phyloP scores from a whole-genome alignment of 1,140 invertebrate genomes.

The Probaryconus sp. region DNA sequence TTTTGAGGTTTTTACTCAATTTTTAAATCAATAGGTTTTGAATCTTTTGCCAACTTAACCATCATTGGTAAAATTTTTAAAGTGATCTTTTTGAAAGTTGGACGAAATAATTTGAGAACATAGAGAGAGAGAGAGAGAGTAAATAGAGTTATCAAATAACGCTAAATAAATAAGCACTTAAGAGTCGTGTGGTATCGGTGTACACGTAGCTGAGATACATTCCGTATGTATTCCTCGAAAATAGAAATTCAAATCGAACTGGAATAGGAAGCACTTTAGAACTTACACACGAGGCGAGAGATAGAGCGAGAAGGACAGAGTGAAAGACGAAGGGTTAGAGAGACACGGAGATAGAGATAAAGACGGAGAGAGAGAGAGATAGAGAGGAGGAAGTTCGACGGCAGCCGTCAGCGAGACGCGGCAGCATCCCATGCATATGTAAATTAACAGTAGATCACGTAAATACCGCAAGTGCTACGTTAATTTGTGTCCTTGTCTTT shows the following conservation, averaged over 20 bases:
- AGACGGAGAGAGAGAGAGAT: conserved; percentile 8
- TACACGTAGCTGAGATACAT: conserved; percentile 13
- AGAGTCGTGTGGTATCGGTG: conserved; percentile 4
- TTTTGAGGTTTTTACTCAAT: too few relatives aligned
- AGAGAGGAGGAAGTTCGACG: conserved; percentile 25
- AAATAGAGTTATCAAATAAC: too few relatives aligned
- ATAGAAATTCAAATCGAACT: conserved; percentile 59
- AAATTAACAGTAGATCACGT: conserved; percentile 63
- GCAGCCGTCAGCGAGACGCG: conserved; percentile 1
- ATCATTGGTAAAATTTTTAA: too few relatives aligned
- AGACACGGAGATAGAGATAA: neutral
- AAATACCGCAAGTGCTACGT: conserved; percentile 61
- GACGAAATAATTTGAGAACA: too few relatives aligned
- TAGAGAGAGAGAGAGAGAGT: too few relatives aligned
- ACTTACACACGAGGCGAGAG: conserved; percentile 21
- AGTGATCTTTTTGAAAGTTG: too few relatives aligned
- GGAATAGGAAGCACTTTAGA: conserved; percentile 27
- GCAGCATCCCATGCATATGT: conserved; percentile 61
- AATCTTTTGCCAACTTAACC: too few relatives aligned
- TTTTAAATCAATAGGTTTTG: too few relatives aligned
- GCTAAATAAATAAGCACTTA: conserved; percentile 37
- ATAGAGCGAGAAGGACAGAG: neutral
- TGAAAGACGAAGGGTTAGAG: conserved; percentile 1
- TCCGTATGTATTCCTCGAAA: conserved; percentile 32
- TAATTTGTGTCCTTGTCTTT: conserved; percentile 64